phyloP scores from a whole-genome alignment of 2,113 vertebrate species.

The Anhinga rufa region DNA sequence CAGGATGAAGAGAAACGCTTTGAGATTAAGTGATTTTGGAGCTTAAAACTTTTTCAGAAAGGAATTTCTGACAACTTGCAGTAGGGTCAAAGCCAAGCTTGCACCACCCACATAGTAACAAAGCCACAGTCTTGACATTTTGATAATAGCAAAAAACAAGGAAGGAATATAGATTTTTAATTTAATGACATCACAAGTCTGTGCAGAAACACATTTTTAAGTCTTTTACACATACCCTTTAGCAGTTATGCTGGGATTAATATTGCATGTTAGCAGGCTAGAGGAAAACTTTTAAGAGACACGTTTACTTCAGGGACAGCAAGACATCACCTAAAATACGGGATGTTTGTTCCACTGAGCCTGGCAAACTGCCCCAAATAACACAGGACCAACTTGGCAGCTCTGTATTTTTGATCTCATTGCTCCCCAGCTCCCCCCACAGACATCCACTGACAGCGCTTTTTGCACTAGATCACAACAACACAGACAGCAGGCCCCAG shows the following conservation, averaged over 20 bases:
- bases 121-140: background rate
- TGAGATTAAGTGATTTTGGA: background rate
- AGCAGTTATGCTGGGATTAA: background rate
- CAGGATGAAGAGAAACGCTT: background rate
- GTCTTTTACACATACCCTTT: background rate
- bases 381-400: background rate
- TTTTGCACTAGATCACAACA: background rate
- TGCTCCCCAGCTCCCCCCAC: background rate
- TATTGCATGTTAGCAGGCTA: background rate
- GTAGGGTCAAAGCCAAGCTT: background rate
- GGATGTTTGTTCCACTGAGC: background rate
- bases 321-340: background rate
- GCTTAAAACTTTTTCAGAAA: background rate
- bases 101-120: accelerated
- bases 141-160: background rate
- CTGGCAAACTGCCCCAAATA: background rate
- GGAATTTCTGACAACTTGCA: background rate
- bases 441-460: background rate
- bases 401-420: background rate
- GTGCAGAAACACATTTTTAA: background rate
- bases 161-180: background rate
- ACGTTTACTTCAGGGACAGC: background rate
- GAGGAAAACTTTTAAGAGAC: background rate
- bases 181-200: background rate
- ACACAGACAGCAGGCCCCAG: background rate